These are phyloP conservation scores for Columba janthina DNA, from an alignment of 2,113 vertebrate genomes.

Conservation along the genomic window DNA sequence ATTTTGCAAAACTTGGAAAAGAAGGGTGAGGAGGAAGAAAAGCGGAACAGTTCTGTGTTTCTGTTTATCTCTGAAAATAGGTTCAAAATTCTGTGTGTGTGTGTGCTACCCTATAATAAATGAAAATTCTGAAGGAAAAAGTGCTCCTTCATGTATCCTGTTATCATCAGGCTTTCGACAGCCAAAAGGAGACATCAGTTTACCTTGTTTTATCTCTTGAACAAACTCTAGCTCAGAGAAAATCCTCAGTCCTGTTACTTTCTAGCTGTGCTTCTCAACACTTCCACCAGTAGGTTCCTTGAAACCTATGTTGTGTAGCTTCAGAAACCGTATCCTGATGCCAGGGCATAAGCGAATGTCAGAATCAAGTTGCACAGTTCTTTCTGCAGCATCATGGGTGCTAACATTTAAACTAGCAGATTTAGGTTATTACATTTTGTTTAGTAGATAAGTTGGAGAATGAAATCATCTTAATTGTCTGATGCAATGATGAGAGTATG, in stretches of 20 bases:
- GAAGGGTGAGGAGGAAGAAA: neutral
- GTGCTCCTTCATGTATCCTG: neutral
- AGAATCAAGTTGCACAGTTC: neutral
- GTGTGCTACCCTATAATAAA: neutral
- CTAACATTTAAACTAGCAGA: neutral
- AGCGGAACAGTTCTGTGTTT: neutral
- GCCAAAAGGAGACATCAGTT: neutral
- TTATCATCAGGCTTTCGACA: neutral
- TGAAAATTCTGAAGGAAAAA: neutral
- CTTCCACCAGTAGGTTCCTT: neutral
- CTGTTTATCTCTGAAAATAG: neutral
- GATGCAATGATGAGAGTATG: neutral
- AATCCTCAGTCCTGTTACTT: neutral
- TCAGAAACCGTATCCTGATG: neutral
- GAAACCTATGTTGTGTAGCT: neutral
- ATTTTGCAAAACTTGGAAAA: neutral
- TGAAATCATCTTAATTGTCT: neutral
- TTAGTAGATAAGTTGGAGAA: neutral
- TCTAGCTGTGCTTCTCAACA: neutral
- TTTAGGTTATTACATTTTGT: neutral
- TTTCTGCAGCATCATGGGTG: neutral
- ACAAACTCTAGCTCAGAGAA: neutral
- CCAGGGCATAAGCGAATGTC: neutral
- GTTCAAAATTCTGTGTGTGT: neutral
- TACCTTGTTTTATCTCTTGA: neutral